Evolutionary conservation across 2,797 vertebrate genomes (phyloP).

Genomic region (Calcarius lapponicus): DNA sequence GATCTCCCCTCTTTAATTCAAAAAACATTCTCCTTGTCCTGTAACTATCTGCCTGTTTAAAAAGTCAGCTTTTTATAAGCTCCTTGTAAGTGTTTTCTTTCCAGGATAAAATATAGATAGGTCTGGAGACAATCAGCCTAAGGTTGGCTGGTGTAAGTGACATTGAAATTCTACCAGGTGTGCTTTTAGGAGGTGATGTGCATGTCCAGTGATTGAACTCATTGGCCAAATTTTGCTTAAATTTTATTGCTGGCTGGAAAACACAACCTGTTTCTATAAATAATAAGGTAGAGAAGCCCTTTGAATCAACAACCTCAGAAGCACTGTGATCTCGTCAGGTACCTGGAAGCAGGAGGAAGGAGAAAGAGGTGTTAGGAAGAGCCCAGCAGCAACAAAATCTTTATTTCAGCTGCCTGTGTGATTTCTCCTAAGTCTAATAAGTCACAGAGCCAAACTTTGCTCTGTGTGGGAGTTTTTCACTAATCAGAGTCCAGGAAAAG

Average conservation of each 20-base stretch:
- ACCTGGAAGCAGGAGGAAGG: not conserved
- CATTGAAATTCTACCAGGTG: not conserved
- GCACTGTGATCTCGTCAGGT: not conserved
- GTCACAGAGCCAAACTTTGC: not conserved
- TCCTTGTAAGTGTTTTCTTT: not conserved
- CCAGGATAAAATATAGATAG: not conserved
- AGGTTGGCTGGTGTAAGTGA: not conserved
- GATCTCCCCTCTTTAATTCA: not conserved
- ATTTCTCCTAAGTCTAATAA: not conserved
- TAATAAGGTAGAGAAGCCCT: not conserved
- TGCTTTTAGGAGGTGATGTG: not conserved
- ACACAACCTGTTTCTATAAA: not conserved
- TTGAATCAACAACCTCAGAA: not conserved
- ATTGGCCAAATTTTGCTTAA: not conserved
- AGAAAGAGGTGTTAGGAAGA: not conserved
- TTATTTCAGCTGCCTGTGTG: not conserved
- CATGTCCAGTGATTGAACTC: not conserved
- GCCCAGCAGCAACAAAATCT: not conserved
- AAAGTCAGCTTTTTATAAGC: not conserved
- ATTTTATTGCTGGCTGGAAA: not conserved
- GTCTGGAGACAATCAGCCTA: not conserved
- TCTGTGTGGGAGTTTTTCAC: not conserved
- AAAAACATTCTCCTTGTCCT: not conserved
- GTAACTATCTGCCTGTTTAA: not conserved
- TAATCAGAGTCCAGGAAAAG: not conserved